Evolutionary conservation across 2,113 vertebrate species (phyloP), one percentile per base, ranked within the genome.

Genomic region (Siphamia tubifer): DNA sequence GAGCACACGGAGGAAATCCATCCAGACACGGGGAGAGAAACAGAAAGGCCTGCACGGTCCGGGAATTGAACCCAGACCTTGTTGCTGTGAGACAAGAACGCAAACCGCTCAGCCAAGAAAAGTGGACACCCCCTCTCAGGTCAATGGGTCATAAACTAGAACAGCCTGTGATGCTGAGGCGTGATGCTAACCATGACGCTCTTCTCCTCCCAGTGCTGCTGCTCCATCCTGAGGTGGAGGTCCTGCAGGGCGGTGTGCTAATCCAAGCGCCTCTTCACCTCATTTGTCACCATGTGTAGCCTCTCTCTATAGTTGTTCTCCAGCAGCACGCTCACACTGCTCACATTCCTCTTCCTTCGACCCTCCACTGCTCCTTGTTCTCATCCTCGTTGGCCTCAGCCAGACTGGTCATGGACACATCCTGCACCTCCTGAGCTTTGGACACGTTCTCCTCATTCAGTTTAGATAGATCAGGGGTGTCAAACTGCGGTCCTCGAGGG

Each of bases 201-300:
- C 63, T 93, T 96, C 91, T 98, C 96, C 68, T 99, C 93, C 98
- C 98, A 99, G 82, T 99, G 91, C 10, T 98, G 96, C 78, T 95
- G 93, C 21, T 98, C 97, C 55, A 96, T 93, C 24, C 89, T 92
- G 12, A 62, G 86, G 61, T 93, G 90, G 54, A 99, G 90, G 15
- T 85, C 56, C 90, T 98, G 96, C 79, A 96, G 68, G 4, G 92
- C 93, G 31, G 99, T 81, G n/a, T 99, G 98, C 45, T 98, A 98
- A 84, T 99, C 96, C 83, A 99, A 72, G 67, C 96, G 94, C 44
- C 93, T 96, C 92, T 98, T 99, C 3, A 99, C 96, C 40, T 97
- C 96, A 1, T 68, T 93, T 87, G 94, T 95, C 6, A 94, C 97
- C 42, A 34, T 93, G 71, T 97, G 87, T 11, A 96, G 4, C 6